Evolutionary conservation across 2,113 vertebrate genomes (phyloP).

Genomic region (Nyctereutes procyonoides): DNA sequence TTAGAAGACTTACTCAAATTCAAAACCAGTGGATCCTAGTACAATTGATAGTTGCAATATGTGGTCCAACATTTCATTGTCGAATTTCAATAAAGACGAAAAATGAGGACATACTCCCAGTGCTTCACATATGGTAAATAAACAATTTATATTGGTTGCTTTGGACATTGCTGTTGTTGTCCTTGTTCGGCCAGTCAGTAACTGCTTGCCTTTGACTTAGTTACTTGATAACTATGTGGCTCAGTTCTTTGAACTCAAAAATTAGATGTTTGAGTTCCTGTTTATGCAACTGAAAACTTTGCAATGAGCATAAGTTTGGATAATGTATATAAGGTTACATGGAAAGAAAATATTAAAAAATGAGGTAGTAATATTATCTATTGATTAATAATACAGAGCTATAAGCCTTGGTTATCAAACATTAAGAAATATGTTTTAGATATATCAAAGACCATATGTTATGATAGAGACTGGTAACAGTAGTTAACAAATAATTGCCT

Average conservation of each 20-base stretch:
- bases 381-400: not conserved
- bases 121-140: not conserved
- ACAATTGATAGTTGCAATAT: not conserved
- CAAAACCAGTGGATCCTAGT: not conserved
- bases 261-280: not conserved
- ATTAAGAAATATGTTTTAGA: not conserved
- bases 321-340: not conserved
- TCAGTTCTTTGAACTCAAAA: slow-evolving; percentile 2
- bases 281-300: not conserved
- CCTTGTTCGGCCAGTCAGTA: not conserved
- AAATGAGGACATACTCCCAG: not conserved
- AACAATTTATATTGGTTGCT: not conserved
- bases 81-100: not conserved
- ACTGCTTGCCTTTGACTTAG: not conserved
- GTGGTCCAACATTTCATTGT: not conserved
- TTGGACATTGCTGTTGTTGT: not conserved
- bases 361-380: not conserved
- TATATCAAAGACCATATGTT: not conserved
- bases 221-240: not conserved
- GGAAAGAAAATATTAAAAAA: not conserved
- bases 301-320: not conserved
- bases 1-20: not conserved
- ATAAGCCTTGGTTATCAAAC: not conserved
- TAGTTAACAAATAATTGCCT: not conserved
- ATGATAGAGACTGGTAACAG: not conserved